phyloP scores from a whole-genome alignment of 2,797 vertebrate species.

The Cottoperca gobio region DNA sequence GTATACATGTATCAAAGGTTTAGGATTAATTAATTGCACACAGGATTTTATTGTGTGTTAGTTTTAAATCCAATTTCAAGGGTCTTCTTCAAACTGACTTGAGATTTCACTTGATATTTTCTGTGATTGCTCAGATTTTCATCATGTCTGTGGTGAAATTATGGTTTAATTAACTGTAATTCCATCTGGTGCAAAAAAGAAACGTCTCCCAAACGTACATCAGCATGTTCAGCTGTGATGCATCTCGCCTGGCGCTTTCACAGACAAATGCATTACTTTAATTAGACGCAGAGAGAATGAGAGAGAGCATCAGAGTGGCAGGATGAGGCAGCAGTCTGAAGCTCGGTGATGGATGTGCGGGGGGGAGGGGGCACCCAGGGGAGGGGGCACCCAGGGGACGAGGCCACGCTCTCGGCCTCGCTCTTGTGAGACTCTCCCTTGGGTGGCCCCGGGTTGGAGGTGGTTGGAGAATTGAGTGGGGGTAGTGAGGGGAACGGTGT shows the following conservation, averaged over 20 bases:
- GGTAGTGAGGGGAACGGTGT: not conserved
- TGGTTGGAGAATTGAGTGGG: not conserved
- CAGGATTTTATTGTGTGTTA: not conserved
- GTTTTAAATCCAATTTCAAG: not conserved
- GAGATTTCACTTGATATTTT: not conserved
- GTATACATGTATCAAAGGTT: not conserved
- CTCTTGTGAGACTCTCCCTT: slow-evolving; percentile 41
- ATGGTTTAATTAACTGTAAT: not conserved
- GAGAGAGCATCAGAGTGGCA: not conserved
- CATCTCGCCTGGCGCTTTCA: not conserved
- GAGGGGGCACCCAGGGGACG: slow-evolving; percentile 38
- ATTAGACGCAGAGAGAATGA: slow-evolving; percentile 46
- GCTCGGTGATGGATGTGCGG: slow-evolving; percentile 59
- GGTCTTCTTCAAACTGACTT: not conserved
- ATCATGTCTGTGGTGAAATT: slow-evolving; percentile 8
- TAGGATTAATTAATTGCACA: not conserved
- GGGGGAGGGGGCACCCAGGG: slow-evolving; percentile 51
- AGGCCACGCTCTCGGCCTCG: slow-evolving; percentile 40
- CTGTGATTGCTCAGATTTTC: not conserved
- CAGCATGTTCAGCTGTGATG: not conserved
- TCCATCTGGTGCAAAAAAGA: not conserved
- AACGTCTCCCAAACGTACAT: not conserved
- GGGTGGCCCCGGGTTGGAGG: slow-evolving; percentile 33
- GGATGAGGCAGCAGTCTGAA: slow-evolving; percentile 64
- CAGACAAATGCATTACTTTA: slow-evolving; percentile 60